A percentile compares a stretch with the other conserved stretches of the same genome.
Conservation (phyloP, 2,113 vertebrate species). For the Potamarius usumacintae region DNA sequence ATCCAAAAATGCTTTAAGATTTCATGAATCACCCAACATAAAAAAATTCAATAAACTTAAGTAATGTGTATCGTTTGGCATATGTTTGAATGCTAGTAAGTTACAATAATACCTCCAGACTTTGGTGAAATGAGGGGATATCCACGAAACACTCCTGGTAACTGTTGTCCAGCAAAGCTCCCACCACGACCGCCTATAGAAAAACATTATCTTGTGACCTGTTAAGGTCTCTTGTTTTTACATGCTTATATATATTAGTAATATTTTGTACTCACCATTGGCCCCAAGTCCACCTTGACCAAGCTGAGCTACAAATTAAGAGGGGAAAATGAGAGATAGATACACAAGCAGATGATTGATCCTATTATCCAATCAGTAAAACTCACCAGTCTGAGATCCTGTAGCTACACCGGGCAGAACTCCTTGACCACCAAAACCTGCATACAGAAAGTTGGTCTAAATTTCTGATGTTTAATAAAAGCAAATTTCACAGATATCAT, state of each 20-base stretch:
- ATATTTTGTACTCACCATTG: constrained; percentile 41
- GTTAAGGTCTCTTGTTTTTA: not conserved
- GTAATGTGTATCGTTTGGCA: not conserved
- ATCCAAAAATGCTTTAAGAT: not conserved
- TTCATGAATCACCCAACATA: not conserved
- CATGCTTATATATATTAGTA: not conserved
- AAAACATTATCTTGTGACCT: not conserved
- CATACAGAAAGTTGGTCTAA: not conserved
- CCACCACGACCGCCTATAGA: constrained; percentile 54
- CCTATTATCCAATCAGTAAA: constrained; percentile 8
- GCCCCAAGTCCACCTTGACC: constrained; percentile 55
- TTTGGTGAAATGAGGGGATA: constrained; percentile 59
- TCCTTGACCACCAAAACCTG: constrained; percentile 55
- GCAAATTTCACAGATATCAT: not conserved
- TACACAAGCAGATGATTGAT: not conserved
- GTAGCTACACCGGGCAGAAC: constrained; percentile 56
- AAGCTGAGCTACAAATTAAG: constrained; percentile 44
- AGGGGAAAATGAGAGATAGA: not conserved
- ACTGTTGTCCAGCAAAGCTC: constrained; percentile 51
- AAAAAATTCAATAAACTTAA: not conserved
- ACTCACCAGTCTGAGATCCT: constrained; percentile 54
- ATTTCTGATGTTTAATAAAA: not conserved
- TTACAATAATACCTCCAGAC: constrained; percentile 48
- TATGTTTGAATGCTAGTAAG: not conserved
- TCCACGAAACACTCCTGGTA: constrained; percentile 56